A percentile compares a stretch with the other conserved stretches of the same genome.
phyloP scores from a whole-genome alignment of 2,888 invertebrate species.

The Strigamia transsilvanica region DNA sequence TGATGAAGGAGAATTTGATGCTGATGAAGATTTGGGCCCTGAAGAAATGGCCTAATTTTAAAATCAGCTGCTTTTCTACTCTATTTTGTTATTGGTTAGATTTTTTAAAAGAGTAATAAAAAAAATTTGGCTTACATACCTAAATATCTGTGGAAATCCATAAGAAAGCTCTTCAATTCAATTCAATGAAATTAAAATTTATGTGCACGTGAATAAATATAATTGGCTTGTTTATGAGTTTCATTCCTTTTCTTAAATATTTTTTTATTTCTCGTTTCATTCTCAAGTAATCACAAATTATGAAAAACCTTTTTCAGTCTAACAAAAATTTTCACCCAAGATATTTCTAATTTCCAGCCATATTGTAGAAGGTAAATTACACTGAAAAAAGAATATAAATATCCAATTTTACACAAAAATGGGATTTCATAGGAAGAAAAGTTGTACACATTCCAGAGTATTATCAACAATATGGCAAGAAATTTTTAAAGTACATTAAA shows the following conservation, averaged over 20 bases:
- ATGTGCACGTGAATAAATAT: background rate
- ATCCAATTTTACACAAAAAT: background rate
- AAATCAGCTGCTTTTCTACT: background rate
- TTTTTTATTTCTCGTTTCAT: conserved; percentile 40
- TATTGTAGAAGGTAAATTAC: background rate
- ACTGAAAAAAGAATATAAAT: conserved; percentile 12
- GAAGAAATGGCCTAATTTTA: conserved; percentile 55
- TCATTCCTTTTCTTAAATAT: conserved; percentile 41
- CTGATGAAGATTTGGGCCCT: conserved; percentile 52
- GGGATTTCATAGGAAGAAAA: conserved; percentile 21
- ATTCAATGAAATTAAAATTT: background rate
- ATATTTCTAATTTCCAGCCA: conserved; percentile 16
- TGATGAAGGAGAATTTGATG: conserved; percentile 56
- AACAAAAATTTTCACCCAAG: conserved; percentile 23
- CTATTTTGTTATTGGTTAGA: conserved; percentile 6
- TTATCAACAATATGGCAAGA: background rate
- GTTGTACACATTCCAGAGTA: conserved; percentile 7
- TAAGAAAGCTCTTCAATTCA: background rate
- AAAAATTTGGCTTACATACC: background rate
- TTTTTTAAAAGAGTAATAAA: background rate
- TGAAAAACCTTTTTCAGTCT: background rate
- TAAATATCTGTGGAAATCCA: background rate
- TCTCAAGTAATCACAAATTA: conserved; percentile 35
- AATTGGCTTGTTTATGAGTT: conserved; percentile 27
- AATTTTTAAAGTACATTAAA: background rate